Percentiles rank a stretch among this genome's conserved stretches.
phyloP scores from a whole-genome alignment of 2,113 vertebrate genomes.

The Otolemur garnettii region DNA sequence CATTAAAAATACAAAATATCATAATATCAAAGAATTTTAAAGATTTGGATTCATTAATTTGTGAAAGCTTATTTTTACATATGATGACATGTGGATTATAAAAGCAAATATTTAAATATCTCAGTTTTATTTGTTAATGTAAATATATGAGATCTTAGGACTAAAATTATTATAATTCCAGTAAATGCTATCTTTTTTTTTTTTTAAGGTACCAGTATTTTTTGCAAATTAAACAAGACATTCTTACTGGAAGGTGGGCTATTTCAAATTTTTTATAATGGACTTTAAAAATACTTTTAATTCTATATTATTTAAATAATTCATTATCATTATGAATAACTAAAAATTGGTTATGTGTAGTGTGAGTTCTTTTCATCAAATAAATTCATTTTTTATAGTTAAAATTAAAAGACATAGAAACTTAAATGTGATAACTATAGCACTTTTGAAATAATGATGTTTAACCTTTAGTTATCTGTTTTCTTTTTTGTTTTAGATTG shows the following conservation, averaged over 20 bases:
- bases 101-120: slow-evolving; percentile 51
- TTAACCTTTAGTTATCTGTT: slow-evolving; percentile 65
- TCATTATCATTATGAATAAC: not conserved
- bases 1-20: slow-evolving; percentile 9
- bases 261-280: slow-evolving; percentile 64
- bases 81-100: slow-evolving; percentile 21
- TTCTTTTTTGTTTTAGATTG: slow-evolving; percentile 89
- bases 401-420: slow-evolving; percentile 47
- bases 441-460: slow-evolving; percentile 68
- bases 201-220: slow-evolving; percentile 97
- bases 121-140: slow-evolving; percentile 58
- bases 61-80: slow-evolving; percentile 40
- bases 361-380: slow-evolving; percentile 39
- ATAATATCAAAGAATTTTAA: slow-evolving; percentile 37
- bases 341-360: slow-evolving; percentile 19
- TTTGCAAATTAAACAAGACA: slow-evolving; percentile 98
- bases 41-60: slow-evolving; percentile 46
- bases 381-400: slow-evolving; percentile 64
- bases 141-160: slow-evolving; percentile 27
- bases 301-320: slow-evolving; percentile 26
- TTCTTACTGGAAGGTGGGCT: slow-evolving; percentile 96
- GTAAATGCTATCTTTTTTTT: slow-evolving; percentile 46
- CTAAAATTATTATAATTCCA: slow-evolving; percentile 46
- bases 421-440: slow-evolving; percentile 4
- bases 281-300: slow-evolving; percentile 43